Percentiles rank a stretch among this genome's conserved stretches.
Evolutionary conservation across 2,113 vertebrate species (phyloP).

Genomic region (Nibea albiflora): DNA sequence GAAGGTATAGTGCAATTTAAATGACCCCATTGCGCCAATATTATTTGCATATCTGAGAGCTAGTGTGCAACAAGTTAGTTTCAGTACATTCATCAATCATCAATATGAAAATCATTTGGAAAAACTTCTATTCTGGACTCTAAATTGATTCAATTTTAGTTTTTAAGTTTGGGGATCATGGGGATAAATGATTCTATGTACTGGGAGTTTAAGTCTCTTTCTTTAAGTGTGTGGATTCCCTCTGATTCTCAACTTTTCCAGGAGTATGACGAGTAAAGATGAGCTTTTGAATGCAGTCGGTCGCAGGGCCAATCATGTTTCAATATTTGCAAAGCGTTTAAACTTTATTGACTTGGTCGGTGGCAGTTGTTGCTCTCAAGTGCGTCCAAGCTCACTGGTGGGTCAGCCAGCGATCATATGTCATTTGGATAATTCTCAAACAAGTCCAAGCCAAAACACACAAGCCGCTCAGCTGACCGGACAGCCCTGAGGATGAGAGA

Average conservation of each 20-base stretch:
- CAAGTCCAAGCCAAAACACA: constrained; percentile 90
- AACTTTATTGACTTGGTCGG: constrained; percentile 2
- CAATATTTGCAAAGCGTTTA: constrained; percentile 1
- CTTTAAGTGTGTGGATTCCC: background rate
- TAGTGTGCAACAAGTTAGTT: constrained; percentile 28
- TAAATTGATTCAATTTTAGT: background rate
- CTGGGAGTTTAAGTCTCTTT: background rate
- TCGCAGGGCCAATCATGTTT: constrained; percentile 7
- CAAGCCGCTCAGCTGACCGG: constrained; percentile 88
- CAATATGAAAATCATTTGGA: background rate
- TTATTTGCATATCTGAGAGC: constrained; percentile 35
- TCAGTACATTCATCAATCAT: constrained; percentile 54
- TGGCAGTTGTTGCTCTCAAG: constrained; percentile 4
- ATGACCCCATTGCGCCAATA: background rate
- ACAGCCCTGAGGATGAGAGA: constrained; percentile 88
- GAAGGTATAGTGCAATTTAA: constrained; percentile 37
- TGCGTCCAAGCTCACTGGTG: background rate
- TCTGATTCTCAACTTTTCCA: background rate
- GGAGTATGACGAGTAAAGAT: background rate
- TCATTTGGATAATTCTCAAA: constrained; percentile 87
- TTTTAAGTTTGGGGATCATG: background rate
- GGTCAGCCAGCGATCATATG: constrained; percentile 74
- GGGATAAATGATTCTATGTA: background rate
- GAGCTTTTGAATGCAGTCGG: background rate
- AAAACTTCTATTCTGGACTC: background rate